Percentiles rank a stretch among this genome's conserved stretches.
These are phyloP conservation scores for Sialia sialis DNA, from an alignment of 2,113 vertebrate species.

Conservation along the genomic window DNA sequence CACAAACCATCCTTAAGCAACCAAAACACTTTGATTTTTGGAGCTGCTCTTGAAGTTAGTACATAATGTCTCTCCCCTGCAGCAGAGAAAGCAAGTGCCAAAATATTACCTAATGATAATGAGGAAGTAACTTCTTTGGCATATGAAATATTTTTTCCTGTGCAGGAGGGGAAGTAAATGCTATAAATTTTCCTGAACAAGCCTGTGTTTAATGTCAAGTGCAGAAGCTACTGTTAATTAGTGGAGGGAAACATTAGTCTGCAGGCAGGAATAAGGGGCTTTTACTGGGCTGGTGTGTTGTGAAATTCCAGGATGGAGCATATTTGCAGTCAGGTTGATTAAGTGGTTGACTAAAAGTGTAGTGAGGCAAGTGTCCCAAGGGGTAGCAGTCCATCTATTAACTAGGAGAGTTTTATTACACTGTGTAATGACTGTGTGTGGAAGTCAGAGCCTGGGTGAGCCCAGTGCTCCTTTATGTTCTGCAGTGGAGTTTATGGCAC, in stretches of 20 bases:
- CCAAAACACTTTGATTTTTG: neutral
- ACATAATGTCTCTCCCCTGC: constrained; percentile 19
- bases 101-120: constrained; percentile 47
- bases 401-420: neutral
- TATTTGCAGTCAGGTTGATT: neutral
- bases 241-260: neutral
- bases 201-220: constrained; percentile 38
- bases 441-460: neutral
- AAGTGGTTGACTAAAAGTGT: neutral
- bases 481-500: neutral
- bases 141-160: constrained; percentile 46
- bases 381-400: neutral
- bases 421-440: neutral
- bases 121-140: constrained; percentile 33
- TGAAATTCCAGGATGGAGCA: neutral
- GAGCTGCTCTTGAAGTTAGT: constrained; percentile 8
- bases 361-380: neutral
- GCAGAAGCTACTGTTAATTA: constrained; percentile 30
- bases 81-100: constrained; percentile 6
- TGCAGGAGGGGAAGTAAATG: constrained; percentile 21
- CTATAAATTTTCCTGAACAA: constrained; percentile 40
- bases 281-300: neutral
- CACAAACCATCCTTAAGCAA: neutral
- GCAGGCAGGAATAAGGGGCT: neutral
- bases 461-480: neutral